Conservation (phyloP, 2,888 invertebrate species). For the Fragum fragum region DNA sequence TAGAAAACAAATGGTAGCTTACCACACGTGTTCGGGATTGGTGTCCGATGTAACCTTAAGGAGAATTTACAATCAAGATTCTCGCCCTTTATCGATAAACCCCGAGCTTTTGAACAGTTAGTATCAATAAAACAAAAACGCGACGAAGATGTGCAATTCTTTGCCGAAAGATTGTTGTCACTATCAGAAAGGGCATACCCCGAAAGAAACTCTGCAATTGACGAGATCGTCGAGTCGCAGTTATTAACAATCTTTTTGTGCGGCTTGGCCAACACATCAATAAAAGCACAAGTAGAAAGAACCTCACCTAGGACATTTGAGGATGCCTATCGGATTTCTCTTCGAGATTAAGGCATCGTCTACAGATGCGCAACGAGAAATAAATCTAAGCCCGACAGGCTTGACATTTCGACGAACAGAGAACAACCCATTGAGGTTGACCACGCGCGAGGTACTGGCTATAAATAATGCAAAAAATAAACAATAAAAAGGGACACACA, state of each 20-base stretch:
- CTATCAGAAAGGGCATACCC: constrained; percentile 23
- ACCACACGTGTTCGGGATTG: background rate
- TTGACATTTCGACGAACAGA: background rate
- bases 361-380: constrained; percentile 27
- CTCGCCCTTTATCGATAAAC: constrained; percentile 13
- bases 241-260: constrained; percentile 27
- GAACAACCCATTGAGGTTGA: constrained; percentile 18
- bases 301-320: constrained; percentile 8
- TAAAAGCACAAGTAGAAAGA: constrained; percentile 31
- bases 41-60: constrained; percentile 1
- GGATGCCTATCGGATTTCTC: constrained; percentile 17
- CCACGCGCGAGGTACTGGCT: background rate
- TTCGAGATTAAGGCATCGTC: constrained; percentile 20
- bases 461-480: background rate
- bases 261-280: background rate
- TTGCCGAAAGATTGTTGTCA: constrained; percentile 11
- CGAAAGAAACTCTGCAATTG: constrained; percentile 10
- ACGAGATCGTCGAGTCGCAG: constrained; percentile 24
- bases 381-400: background rate
- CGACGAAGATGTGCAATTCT: constrained; percentile 2
- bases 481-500: constrained; percentile 7
- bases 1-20: background rate
- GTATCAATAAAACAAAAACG: constrained; percentile 15
- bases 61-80: constrained; percentile 20
- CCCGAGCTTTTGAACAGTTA: background rate